Evolutionary conservation across 2,888 invertebrate species (phyloP).

Genomic region (Orchesella flavescens): DNA sequence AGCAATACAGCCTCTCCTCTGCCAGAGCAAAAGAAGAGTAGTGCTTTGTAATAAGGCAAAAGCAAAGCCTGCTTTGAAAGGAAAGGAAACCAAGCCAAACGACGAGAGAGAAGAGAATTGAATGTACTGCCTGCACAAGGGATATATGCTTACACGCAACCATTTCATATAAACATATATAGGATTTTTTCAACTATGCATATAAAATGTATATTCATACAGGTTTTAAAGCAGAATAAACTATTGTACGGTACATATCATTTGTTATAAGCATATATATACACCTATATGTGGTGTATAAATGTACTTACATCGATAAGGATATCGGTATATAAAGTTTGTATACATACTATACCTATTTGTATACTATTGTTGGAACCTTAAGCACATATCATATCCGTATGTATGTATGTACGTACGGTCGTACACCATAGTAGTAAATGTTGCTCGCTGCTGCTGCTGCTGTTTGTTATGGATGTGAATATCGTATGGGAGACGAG

Average conservation of each 20-base stretch:
- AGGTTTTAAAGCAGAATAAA: conserved; percentile 10
- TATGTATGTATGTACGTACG: background rate
- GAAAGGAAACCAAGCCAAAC: conserved; percentile 60
- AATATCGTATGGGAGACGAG: background rate
- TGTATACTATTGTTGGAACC: background rate
- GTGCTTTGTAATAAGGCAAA: background rate
- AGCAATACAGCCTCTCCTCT: background rate
- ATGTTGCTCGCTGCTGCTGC: background rate
- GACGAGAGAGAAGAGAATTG: conserved; percentile 24
- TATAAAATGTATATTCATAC: conserved; percentile 2
- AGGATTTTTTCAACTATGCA: background rate
- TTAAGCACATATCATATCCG: background rate
- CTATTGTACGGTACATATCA: background rate
- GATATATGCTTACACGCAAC: background rate
- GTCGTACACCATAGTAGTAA: background rate
- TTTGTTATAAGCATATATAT: background rate
- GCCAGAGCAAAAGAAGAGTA: background rate
- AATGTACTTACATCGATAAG: background rate
- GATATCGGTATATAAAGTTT: background rate
- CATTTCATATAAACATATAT: no score
- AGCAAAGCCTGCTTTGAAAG: conserved; percentile 13
- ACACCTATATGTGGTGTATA: background rate
- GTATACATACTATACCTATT: background rate
- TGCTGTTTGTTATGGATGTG: background rate
- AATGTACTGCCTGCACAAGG: background rate